These are phyloP conservation scores for Hymenochirus boettgeri DNA, from an alignment of 2,113 vertebrate genomes.

Conservation along the genomic window DNA sequence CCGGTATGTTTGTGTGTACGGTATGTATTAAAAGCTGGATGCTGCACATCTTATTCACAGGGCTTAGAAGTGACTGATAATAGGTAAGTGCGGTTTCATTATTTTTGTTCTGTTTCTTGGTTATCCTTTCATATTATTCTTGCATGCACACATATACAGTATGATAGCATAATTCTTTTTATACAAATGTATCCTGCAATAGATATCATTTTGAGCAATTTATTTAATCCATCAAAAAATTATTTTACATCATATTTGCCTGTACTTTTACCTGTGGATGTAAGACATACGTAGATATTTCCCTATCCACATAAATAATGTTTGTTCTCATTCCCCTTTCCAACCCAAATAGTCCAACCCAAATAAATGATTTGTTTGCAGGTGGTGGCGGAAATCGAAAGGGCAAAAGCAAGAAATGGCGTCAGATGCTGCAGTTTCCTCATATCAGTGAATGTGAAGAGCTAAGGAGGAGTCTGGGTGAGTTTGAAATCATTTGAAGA, in stretches of 20 bases:
- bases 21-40: too few relatives aligned
- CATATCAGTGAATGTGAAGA: constrained; percentile 94
- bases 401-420: constrained; percentile 99
- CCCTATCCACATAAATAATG: not conserved
- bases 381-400: constrained; percentile 93
- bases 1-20: too few relatives aligned
- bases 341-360: not conserved
- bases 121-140: too few relatives aligned
- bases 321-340: not conserved
- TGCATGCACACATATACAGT: too few relatives aligned
- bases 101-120: too few relatives aligned
- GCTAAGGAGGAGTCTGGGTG: constrained; percentile 82
- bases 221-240: too few relatives aligned
- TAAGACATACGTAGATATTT: not conserved
- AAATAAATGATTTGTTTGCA: constrained; percentile 50
- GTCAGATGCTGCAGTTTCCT: constrained; percentile 97
- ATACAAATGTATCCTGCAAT: too few relatives aligned
- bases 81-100: too few relatives aligned
- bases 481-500: constrained; percentile 40
- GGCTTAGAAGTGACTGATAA: too few relatives aligned
- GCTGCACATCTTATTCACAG: too few relatives aligned
- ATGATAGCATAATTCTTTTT: too few relatives aligned
- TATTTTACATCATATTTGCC: constrained; percentile 27
- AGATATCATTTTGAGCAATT: too few relatives aligned
- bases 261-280: constrained; percentile 2